A percentile compares a stretch with the other conserved stretches of the same genome.
Evolutionary conservation across 2,797 vertebrate genomes (phyloP).

Genomic region (Buceros bicornis): DNA sequence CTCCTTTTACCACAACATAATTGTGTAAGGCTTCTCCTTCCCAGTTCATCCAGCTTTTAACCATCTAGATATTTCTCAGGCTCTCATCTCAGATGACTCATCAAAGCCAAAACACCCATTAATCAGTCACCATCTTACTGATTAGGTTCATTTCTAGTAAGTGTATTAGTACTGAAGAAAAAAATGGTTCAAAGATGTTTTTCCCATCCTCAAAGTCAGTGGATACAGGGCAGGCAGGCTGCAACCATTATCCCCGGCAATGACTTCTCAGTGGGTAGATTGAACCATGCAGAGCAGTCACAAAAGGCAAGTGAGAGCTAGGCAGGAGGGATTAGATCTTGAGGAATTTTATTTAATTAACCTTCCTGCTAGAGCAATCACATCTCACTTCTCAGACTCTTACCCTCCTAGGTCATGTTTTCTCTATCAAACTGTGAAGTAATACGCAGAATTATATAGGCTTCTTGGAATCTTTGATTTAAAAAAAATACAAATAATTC

Average conservation of each 20-base stretch:
- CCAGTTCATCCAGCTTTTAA: neutral
- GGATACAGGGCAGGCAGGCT: neutral
- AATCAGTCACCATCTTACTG: neutral
- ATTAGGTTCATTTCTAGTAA: neutral
- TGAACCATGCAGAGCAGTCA: neutral
- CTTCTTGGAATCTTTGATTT: neutral
- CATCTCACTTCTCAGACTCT: slow-evolving; percentile 10
- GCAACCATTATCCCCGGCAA: neutral
- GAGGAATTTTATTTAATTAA: slow-evolving; percentile 60
- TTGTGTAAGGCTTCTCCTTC: neutral
- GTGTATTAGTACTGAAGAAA: neutral
- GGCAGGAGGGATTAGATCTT: slow-evolving; percentile 26
- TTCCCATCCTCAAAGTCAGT: slow-evolving; percentile 20
- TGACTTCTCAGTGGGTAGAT: neutral
- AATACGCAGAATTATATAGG: neutral
- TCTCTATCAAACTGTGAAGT: slow-evolving; percentile 34
- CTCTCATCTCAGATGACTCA: neutral
- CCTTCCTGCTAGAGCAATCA: slow-evolving; percentile 16
- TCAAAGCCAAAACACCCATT: slow-evolving; percentile 1
- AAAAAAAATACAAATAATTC: neutral
- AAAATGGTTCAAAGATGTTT: neutral
- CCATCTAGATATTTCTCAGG: neutral
- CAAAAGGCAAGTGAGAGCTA: slow-evolving; percentile 35
- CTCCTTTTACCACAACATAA: neutral
- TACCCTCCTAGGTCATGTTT: slow-evolving; percentile 38